These are phyloP conservation scores for Eremophila alpestris DNA, from an alignment of 2,797 vertebrate genomes.

Conservation along the genomic window DNA sequence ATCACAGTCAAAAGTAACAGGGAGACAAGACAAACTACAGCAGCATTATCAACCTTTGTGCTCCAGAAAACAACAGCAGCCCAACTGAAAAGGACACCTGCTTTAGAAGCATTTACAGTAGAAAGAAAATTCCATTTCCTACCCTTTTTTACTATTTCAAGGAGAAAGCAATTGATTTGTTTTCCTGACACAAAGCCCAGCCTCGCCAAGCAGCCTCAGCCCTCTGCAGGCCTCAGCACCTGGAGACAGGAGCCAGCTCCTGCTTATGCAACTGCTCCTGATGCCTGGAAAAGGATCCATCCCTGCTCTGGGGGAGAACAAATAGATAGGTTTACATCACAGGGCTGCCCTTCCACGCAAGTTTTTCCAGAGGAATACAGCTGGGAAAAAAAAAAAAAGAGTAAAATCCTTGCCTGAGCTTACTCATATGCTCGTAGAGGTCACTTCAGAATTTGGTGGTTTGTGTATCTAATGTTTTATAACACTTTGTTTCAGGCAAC, in stretches of 20 bases:
- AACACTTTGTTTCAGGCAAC: background rate
- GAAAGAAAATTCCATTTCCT: background rate
- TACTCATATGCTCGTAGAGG: background rate
- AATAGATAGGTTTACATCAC: background rate
- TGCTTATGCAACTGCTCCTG: background rate
- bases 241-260: background rate
- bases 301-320: background rate
- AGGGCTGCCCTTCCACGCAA: background rate
- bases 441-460: background rate
- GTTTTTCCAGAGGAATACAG: slow-evolving; percentile 3
- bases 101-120: background rate
- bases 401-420: background rate
- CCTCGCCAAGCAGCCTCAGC: background rate
- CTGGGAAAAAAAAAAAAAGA: background rate
- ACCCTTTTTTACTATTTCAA: background rate
- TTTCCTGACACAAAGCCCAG: background rate
- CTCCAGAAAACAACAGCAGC: background rate
- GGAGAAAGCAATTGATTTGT: background rate
- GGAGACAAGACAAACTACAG: background rate
- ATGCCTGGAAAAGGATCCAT: background rate
- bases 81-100: background rate
- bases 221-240: background rate
- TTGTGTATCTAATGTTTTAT: background rate
- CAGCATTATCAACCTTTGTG: background rate
- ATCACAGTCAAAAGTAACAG: slow-evolving; percentile 12